These are phyloP conservation scores for Psococerastis gibbosa DNA, from an alignment of 2,888 invertebrate genomes.

Conservation along the genomic window DNA sequence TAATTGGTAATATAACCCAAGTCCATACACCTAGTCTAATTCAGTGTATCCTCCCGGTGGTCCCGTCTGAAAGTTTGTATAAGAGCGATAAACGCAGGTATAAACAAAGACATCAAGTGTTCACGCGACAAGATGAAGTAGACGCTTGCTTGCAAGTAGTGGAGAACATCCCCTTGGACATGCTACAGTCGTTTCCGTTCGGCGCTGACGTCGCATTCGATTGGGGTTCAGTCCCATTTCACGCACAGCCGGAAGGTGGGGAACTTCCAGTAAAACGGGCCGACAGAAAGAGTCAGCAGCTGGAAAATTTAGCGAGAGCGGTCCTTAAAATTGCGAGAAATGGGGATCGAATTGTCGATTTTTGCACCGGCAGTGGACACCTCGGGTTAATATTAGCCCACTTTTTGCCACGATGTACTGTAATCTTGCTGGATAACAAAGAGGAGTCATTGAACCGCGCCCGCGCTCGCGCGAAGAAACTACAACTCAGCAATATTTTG, in stretches of 20 bases:
- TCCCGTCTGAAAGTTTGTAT: constrained; percentile 46
- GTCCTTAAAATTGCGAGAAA: constrained; percentile 42
- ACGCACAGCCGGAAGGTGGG: constrained; percentile 58
- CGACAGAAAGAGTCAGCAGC: constrained; percentile 62
- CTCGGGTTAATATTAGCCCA: constrained; percentile 71
- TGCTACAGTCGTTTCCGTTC: constrained; percentile 25
- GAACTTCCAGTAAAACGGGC: constrained; percentile 56
- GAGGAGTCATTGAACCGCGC: constrained; percentile 66
- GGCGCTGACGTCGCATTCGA: constrained; percentile 31
- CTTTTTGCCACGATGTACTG: constrained; percentile 52
- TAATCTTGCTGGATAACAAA: constrained; percentile 82
- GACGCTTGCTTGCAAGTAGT: constrained; percentile 36
- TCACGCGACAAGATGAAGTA: constrained; percentile 58
- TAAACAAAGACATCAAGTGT: constrained; percentile 50
- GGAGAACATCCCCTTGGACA: constrained; percentile 25
- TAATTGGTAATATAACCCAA: background rate
- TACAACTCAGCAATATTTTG: constrained; percentile 31
- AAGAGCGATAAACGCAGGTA: constrained; percentile 60
- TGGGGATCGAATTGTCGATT: constrained; percentile 67
- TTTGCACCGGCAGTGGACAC: constrained; percentile 89
- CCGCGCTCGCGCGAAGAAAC: constrained; percentile 40
- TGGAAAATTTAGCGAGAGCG: constrained; percentile 65
- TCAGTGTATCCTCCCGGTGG: constrained; percentile 16
- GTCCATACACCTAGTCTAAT: too few relatives aligned
- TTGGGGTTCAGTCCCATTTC: constrained; percentile 52